phyloP scores from a whole-genome alignment of 2,797 vertebrate species.

The Hemibagrus guttatus region DNA sequence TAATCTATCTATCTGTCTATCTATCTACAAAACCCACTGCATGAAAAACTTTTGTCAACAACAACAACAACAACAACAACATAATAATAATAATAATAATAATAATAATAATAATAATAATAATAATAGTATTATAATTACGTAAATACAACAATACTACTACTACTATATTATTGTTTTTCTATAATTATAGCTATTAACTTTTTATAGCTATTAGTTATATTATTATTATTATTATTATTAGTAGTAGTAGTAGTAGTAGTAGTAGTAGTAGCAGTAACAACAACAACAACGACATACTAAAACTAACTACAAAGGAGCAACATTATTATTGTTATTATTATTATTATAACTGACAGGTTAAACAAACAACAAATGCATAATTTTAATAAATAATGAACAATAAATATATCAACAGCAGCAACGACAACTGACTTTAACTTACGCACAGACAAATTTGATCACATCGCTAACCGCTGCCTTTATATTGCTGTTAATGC shows the following conservation, averaged over 20 bases:
- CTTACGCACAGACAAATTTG: not conserved
- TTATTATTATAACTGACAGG: not conserved
- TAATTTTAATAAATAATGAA: not conserved
- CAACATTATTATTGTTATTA: not conserved
- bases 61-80: too few relatives aligned
- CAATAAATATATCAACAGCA: not conserved
- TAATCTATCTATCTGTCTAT: not conserved
- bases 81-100: not conserved
- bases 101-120: not conserved
- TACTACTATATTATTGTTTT: too few relatives aligned
- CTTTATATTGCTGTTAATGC: not conserved
- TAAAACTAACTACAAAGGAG: too few relatives aligned
- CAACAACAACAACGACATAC: too few relatives aligned
- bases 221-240: too few relatives aligned
- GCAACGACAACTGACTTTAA: too few relatives aligned
- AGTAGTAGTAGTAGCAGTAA: too few relatives aligned
- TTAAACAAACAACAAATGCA: not conserved
- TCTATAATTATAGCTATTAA: too few relatives aligned
- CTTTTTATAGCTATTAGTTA: too few relatives aligned
- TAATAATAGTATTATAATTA: not conserved
- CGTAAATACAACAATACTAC: too few relatives aligned
- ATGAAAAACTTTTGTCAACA: not conserved
- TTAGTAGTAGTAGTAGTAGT: too few relatives aligned
- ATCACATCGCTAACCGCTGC: not conserved
- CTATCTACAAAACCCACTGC: not conserved